Conservation (phyloP, 2,797 vertebrate species). For the Ambastaia sidthimunki region DNA sequence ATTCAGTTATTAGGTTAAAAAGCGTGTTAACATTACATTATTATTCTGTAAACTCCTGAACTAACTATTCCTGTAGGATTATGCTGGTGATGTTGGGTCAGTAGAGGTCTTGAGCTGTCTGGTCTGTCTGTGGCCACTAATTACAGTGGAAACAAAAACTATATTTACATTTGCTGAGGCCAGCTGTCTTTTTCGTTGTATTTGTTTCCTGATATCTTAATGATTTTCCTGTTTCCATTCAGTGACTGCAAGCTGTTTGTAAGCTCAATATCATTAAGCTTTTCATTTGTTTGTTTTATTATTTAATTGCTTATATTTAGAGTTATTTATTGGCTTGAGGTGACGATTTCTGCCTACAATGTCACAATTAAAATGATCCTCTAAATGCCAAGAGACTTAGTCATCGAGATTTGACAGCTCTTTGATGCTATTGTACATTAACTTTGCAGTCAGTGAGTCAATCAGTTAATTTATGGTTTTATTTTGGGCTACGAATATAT, state of each 20-base stretch:
- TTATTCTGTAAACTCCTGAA: background rate
- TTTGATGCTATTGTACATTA: constrained; percentile 11
- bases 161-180: constrained; percentile 13
- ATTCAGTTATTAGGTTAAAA: background rate
- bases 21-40: background rate
- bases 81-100: background rate
- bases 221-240: constrained; percentile 24
- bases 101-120: background rate
- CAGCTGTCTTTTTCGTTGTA: constrained; percentile 23
- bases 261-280: background rate
- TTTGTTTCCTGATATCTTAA: constrained; percentile 31
- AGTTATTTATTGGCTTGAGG: background rate
- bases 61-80: background rate
- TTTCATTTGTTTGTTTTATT: constrained; percentile 13
- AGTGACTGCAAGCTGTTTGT: background rate
- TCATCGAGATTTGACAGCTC: constrained; percentile 4
- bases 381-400: constrained; percentile 16
- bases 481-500: background rate
- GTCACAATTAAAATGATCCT: background rate
- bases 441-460: background rate
- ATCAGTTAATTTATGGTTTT: background rate
- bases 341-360: constrained; percentile 4
- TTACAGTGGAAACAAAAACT: constrained; percentile 5
- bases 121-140: background rate
- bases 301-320: constrained; percentile 19